Conservation (phyloP, 23 tunicate species). For the Trididemnum nubilum region DNA sequence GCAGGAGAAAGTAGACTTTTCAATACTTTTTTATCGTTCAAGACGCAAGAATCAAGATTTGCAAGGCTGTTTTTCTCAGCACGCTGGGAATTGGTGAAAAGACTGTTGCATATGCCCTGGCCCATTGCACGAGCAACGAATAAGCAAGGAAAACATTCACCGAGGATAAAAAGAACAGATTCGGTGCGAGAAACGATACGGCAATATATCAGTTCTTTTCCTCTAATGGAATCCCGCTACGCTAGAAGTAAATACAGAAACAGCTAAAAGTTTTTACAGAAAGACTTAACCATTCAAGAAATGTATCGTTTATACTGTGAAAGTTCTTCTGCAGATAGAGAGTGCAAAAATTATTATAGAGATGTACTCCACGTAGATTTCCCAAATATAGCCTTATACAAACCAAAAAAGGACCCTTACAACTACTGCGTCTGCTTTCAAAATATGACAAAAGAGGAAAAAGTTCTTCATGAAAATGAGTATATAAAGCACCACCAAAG, state of each 20-base stretch:
- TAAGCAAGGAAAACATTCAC: background rate
- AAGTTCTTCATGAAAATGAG: background rate
- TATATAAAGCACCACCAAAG: background rate
- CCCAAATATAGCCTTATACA: background rate
- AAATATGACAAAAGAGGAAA: background rate
- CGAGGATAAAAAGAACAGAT: background rate
- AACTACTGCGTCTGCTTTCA: background rate
- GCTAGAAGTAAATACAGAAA: too few relatives aligned
- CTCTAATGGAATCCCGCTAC: background rate
- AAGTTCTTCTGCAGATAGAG: too few relatives aligned
- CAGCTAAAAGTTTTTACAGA: too few relatives aligned
- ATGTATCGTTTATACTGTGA: too few relatives aligned
- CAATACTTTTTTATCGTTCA: background rate
- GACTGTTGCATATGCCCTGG: background rate
- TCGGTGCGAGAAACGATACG: background rate
- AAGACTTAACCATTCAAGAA: background rate
- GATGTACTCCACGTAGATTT: background rate
- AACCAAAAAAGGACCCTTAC: background rate
- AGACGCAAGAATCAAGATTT: background rate
- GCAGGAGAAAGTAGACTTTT: background rate
- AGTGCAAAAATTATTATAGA: background rate
- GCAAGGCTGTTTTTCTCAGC: constrained; percentile 8
- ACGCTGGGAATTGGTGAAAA: constrained; percentile 5
- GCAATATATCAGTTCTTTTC: background rate
- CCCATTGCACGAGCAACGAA: background rate